A percentile compares a stretch with the other conserved stretches of the same genome.
Conservation (phyloP, 2,113 vertebrate species). For the Myotis brandtii region DNA sequence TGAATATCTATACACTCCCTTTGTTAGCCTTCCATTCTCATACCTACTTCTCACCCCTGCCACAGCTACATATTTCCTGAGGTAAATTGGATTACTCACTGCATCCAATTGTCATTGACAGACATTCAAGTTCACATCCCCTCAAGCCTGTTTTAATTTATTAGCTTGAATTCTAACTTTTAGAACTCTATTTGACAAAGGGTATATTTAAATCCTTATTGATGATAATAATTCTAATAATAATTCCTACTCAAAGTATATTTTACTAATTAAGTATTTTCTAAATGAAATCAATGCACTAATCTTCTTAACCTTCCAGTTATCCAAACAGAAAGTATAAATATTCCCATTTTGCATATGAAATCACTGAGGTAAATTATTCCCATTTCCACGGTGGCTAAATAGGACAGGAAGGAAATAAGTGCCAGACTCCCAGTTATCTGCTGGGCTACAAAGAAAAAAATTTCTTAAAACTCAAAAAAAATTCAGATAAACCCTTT, state of each 20-base stretch:
- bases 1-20: constrained; percentile 62
- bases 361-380: constrained; percentile 72
- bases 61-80: constrained; percentile 61
- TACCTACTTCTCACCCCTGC: constrained; percentile 58
- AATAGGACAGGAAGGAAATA: constrained; percentile 55
- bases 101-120: constrained; percentile 81
- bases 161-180: constrained; percentile 76
- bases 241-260: constrained; percentile 55
- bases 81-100: constrained; percentile 81
- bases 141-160: constrained; percentile 77
- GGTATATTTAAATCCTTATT: constrained; percentile 68
- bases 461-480: constrained; percentile 56
- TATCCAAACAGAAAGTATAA: constrained; percentile 51
- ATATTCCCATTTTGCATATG: constrained; percentile 78
- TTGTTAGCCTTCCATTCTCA: constrained; percentile 42
- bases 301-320: constrained; percentile 47
- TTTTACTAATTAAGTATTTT: constrained; percentile 53
- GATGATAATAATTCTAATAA: constrained; percentile 59
- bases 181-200: constrained; percentile 65
- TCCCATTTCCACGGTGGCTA: constrained; percentile 58
- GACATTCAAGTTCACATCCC: constrained; percentile 77
- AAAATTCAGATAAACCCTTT: constrained; percentile 63
- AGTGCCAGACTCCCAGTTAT: constrained; percentile 52
- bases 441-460: constrained; percentile 30
- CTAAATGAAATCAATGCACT: constrained; percentile 61